These are phyloP conservation scores for Conops quadrifasciatus DNA, from an alignment of 2,888 invertebrate genomes.

Conservation along the genomic window DNA sequence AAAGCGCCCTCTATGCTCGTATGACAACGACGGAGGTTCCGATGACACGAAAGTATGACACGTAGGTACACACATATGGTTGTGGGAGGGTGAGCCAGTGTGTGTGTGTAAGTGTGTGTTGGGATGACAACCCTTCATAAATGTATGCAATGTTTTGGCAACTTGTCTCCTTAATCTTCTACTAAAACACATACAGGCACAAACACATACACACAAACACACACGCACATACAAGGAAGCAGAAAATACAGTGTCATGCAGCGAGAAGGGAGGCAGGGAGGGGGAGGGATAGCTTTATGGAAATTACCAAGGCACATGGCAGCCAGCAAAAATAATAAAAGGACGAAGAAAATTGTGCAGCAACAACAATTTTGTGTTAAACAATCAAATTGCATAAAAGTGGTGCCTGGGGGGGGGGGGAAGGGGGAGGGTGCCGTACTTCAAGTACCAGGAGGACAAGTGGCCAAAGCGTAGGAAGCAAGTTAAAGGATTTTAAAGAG, in stretches of 20 bases:
- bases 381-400: slow-evolving; percentile 14
- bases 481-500: slow-evolving; percentile 30
- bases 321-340: slow-evolving; percentile 23
- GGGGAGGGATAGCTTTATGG: slow-evolving; percentile 36
- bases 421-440: too few relatives aligned
- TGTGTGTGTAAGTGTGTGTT: too few relatives aligned
- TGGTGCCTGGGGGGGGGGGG: too few relatives aligned
- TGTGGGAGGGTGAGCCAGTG: slow-evolving; percentile 40
- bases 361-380: neutral
- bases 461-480: slow-evolving; percentile 23
- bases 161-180: slow-evolving; percentile 43
- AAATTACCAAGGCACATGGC: slow-evolving; percentile 39
- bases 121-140: slow-evolving; percentile 25
- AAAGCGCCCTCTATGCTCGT: too few relatives aligned
- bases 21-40: slow-evolving; percentile 33
- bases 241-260: neutral
- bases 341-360: slow-evolving; percentile 17
- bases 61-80: too few relatives aligned
- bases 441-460: neutral
- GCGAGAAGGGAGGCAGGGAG: neutral
- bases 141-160: slow-evolving; percentile 45
- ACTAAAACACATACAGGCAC: neutral
- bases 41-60: slow-evolving; percentile 39
- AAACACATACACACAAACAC: too few relatives aligned
- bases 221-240: neutral